Evolutionary conservation across 1,140 invertebrate genomes (phyloP), one percentile per base, ranked within the genome.

Genomic region (Anthonomus grandis): DNA sequence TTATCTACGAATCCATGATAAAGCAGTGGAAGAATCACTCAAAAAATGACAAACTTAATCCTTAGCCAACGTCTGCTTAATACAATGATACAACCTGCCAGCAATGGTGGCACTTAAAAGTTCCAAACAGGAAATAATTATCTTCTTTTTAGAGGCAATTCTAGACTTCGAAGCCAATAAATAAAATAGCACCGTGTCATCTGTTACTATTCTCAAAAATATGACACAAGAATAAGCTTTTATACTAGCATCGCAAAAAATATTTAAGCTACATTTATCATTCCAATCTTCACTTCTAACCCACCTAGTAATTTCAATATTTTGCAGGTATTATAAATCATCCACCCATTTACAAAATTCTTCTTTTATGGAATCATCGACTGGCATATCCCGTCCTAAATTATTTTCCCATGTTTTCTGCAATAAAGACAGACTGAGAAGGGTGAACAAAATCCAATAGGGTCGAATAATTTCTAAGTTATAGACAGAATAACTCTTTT

Each of bases 1-100:
- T 39, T 63, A 36, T 10, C 41, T 24, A 31, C 57, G 22, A 37
- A 69, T 63, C 65, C 64, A 67, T 0, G 63, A 34, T 18, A 69
- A 48, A 17, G 66, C 60, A 2, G 64, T 70, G 9, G 62, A 62
- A 2, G 64, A 69, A 45, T 64, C 60, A 12, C 25, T 50, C 52
- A 60, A 64, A 52, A 34, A 47, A 45, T 52, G 39, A 48, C 38
- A 5, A n/a, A 15, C 4, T 21, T 8, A 4, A 6, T 10, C 15
- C 24, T 27, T 9, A 27, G 4, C 31, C 31, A 9, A 4, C 31
- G 25, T n/a, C n/a, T n/a, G n/a, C n/a, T n/a, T n/a, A n/a, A n/a
- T n/a, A n/a, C n/a, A n/a, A n/a, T n/a, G n/a, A n/a, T n/a, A n/a
- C n/a, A n/a, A n/a, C n/a, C n/a, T 48, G 22, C 4, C 24, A 15